phyloP scores from a whole-genome alignment of 2,113 vertebrate species.

The Camelus dromedarius region DNA sequence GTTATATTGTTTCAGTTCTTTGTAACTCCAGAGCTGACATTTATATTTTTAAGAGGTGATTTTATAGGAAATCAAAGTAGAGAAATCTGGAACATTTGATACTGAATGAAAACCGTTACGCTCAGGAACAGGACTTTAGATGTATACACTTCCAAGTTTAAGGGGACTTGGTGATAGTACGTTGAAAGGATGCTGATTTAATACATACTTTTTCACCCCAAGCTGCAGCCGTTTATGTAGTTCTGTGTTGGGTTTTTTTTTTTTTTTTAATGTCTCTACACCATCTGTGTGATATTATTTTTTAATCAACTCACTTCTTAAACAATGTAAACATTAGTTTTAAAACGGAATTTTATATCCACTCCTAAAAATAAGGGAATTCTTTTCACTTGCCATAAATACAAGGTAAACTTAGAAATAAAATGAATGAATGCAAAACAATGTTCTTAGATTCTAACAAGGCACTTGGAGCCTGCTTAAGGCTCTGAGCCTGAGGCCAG shows the following conservation, averaged over 20 bases:
- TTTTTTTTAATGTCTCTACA: constrained; percentile 1
- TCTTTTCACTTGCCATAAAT: constrained; percentile 54
- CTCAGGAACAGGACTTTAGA: constrained; percentile 34
- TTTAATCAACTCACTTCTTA: constrained; percentile 65
- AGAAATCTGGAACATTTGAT: constrained; percentile 45
- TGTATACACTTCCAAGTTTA: constrained; percentile 28
- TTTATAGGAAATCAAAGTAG: constrained; percentile 70
- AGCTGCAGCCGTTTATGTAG: constrained; percentile 14
- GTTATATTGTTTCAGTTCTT: constrained; percentile 13
- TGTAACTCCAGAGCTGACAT: constrained; percentile 41
- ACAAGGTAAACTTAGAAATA: constrained; percentile 56
- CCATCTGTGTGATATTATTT: constrained; percentile 52
- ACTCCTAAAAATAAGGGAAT: constrained; percentile 52
- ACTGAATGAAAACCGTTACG: constrained; percentile 53
- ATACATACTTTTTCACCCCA: background rate
- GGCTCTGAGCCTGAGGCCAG: constrained; percentile 31
- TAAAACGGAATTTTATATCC: constrained; percentile 28
- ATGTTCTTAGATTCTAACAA: constrained; percentile 25
- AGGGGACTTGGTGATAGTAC: constrained; percentile 35
- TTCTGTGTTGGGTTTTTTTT: background rate
- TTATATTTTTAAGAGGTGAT: constrained; percentile 57
- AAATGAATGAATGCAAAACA: constrained; percentile 54
- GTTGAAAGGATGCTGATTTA: constrained; percentile 64
- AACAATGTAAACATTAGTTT: constrained; percentile 57
- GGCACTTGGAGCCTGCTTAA: background rate